These are phyloP conservation scores for Lycia hirtaria DNA, from an alignment of 2,888 invertebrate species.

Conservation along the genomic window DNA sequence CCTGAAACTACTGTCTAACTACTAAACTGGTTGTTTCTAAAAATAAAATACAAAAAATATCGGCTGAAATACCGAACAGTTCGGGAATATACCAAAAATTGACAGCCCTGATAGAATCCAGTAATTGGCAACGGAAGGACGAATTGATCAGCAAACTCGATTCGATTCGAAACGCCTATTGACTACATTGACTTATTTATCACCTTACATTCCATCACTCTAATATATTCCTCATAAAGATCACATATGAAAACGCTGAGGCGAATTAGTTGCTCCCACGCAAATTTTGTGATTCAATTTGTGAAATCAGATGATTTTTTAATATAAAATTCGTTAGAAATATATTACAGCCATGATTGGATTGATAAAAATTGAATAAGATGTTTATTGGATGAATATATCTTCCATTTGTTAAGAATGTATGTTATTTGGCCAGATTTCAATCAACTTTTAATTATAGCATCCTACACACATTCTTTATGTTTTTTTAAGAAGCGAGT, in stretches of 20 bases:
- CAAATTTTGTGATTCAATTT: slow-evolving; percentile 28
- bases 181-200: slow-evolving; percentile 45
- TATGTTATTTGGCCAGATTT: slow-evolving; percentile 1
- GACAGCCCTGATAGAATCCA: too few species aligned
- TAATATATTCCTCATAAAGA: slow-evolving; percentile 41
- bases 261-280: slow-evolving; percentile 30
- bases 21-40: too few species aligned
- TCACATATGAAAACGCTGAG: slow-evolving; percentile 28
- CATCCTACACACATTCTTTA: slow-evolving; percentile 11
- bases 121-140: slow-evolving; percentile 57
- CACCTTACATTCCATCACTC: slow-evolving; percentile 36
- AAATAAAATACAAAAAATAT: too few species aligned
- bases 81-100: too few species aligned
- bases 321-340: slow-evolving; percentile 20
- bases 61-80: too few species aligned
- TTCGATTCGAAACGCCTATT: slow-evolving; percentile 34
- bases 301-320: slow-evolving; percentile 26
- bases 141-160: slow-evolving; percentile 52
- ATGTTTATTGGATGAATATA: slow-evolving; percentile 18
- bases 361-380: slow-evolving; percentile 14
- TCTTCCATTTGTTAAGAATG: not conserved
- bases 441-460: not conserved
- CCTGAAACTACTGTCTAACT: too few species aligned
- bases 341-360: slow-evolving; percentile 23
- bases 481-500: not conserved